A percentile compares a stretch with the other conserved stretches of the same genome.
Evolutionary conservation across 2,888 invertebrate genomes (phyloP).

Genomic region (Pherbina coryleti): DNA sequence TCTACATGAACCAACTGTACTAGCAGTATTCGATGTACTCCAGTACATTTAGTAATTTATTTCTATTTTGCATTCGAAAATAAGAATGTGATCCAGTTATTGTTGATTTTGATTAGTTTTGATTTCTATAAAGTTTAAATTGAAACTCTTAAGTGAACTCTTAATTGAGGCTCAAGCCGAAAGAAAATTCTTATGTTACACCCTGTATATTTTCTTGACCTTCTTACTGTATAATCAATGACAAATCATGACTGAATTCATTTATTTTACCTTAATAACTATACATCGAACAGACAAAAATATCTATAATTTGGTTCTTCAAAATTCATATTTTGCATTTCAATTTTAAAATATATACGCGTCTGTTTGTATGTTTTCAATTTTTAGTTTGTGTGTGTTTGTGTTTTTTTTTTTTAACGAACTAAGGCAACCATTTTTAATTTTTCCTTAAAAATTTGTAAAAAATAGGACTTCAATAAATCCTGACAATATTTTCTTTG

Average conservation of each 20-base stretch:
- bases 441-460: background rate
- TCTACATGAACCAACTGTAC: no score
- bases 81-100: no score
- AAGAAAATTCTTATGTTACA: background rate
- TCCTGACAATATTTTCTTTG: background rate
- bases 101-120: no score
- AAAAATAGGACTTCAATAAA: background rate
- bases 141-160: no score
- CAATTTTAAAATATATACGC: background rate
- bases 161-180: no score
- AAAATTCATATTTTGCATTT: background rate
- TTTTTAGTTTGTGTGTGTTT: background rate
- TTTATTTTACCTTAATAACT: background rate
- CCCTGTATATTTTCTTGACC: background rate
- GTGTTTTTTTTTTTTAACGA: slow-evolving; percentile 5
- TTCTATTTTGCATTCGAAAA: no score
- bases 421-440: slow-evolving; percentile 28
- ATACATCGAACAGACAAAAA: no score
- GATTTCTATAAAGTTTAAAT: no score
- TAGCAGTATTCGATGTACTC: no score
- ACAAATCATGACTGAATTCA: background rate
- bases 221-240: background rate
- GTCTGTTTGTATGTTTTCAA: background rate
- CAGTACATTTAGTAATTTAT: no score
- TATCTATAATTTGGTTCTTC: background rate